phyloP scores from a whole-genome alignment of 2,113 vertebrate species.

The Capreolus pygargus region DNA sequence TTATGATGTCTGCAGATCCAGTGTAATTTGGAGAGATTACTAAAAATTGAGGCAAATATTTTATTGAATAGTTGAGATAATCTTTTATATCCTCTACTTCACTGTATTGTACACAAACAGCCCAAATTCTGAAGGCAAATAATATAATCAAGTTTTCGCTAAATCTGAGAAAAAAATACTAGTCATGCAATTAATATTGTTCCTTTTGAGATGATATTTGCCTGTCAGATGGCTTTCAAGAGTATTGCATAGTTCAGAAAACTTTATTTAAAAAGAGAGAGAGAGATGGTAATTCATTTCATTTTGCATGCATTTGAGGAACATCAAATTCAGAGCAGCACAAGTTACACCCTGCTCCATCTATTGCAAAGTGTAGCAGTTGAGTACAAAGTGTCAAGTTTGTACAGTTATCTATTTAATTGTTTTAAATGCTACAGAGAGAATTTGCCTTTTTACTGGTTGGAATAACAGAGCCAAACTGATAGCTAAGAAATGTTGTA shows the following conservation, averaged over 20 bases:
- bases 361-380: neutral
- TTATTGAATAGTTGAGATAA: neutral
- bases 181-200: neutral
- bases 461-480: neutral
- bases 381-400: neutral
- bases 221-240: neutral
- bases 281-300: neutral
- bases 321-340: conserved; percentile 4
- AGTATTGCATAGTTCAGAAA: neutral
- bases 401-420: neutral
- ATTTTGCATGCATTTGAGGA: neutral
- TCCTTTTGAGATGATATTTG: neutral
- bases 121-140: neutral
- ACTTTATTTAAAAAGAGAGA: neutral
- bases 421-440: conserved; percentile 17
- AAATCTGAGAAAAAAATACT: neutral
- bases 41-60: neutral
- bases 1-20: neutral
- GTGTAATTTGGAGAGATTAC: neutral
- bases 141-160: neutral
- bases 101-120: neutral
- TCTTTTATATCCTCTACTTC: neutral
- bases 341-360: neutral
- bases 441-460: neutral
- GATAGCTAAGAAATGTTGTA: neutral